Conservation (phyloP, 2,113 vertebrate genomes). For the Onychorhynchus coronatus region DNA sequence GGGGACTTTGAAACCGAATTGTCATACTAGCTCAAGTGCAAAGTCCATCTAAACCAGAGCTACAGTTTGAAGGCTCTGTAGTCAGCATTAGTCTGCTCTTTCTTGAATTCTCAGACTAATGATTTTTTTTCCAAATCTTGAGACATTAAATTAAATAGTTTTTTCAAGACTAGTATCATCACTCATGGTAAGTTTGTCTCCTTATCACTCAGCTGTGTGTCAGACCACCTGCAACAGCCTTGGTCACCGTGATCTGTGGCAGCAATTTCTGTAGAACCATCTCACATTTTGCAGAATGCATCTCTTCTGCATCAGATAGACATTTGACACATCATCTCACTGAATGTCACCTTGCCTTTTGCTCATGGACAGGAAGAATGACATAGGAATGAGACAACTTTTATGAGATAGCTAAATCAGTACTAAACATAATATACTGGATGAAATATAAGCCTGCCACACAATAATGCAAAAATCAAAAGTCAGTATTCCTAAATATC, state of each 20-base stretch:
- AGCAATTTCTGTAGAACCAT: neutral
- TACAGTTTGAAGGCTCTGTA: neutral
- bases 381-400: neutral
- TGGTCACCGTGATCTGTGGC: no score
- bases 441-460: neutral
- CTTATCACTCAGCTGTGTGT: neutral
- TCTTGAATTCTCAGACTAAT: neutral
- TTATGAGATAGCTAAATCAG: neutral
- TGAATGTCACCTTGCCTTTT: neutral
- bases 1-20: neutral
- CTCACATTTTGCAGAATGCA: neutral
- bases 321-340: neutral
- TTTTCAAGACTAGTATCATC: neutral
- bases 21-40: neutral
- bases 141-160: neutral
- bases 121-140: neutral
- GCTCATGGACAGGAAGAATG: neutral
- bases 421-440: neutral
- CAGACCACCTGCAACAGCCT: neutral
- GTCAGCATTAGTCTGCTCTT: neutral
- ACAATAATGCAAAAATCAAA: neutral
- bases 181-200: neutral
- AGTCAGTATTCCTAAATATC: neutral
- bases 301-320: neutral
- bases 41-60: neutral